phyloP scores from a whole-genome alignment of 2,113 vertebrate species.

The Gallinago jamesoni region DNA sequence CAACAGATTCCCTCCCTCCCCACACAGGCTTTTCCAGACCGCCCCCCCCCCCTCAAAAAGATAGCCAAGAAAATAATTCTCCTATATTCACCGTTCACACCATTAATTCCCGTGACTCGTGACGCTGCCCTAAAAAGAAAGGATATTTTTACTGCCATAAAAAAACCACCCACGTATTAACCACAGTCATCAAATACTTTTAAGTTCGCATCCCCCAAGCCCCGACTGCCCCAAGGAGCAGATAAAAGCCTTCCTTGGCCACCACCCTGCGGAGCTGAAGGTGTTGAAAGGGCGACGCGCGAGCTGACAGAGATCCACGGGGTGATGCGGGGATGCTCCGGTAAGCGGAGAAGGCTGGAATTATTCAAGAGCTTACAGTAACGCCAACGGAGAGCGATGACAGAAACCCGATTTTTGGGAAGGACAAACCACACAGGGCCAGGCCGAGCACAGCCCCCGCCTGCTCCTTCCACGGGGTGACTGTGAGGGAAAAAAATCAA shows the following conservation, averaged over 20 bases:
- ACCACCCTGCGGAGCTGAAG: accelerated
- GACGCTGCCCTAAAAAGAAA: neutral
- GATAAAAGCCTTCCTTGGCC: neutral
- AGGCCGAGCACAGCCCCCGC: accelerated
- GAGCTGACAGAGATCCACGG: neutral
- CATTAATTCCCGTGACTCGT: neutral
- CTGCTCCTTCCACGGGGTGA: neutral
- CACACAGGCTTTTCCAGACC: neutral
- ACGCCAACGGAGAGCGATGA: accelerated
- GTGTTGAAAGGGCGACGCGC: accelerated
- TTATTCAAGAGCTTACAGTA: neutral
- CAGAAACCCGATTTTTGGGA: neutral
- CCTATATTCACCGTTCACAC: neutral
- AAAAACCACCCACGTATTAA: neutral
- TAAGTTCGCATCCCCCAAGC: neutral
- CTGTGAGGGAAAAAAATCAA: neutral
- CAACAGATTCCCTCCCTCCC: neutral
- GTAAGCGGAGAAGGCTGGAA: neutral
- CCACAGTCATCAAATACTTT: neutral
- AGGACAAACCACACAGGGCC: neutral
- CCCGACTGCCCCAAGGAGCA: neutral
- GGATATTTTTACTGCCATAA: neutral
- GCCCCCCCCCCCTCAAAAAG: neutral
- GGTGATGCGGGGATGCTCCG: accelerated
- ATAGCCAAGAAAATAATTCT: neutral